These are phyloP conservation scores for Turnix velox DNA, from an alignment of 2,113 vertebrate species.

Conservation along the genomic window DNA sequence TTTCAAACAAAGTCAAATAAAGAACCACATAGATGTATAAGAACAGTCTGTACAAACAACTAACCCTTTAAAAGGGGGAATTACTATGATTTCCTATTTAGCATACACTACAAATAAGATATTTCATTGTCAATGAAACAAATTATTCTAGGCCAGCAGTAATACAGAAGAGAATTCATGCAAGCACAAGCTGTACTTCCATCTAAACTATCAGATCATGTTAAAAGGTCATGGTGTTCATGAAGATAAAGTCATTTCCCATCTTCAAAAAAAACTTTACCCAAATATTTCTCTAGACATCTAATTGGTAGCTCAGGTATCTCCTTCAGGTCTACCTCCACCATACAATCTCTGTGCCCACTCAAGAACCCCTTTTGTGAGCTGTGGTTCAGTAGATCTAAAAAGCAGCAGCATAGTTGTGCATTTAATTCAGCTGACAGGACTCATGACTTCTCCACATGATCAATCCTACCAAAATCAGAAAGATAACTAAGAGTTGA, in stretches of 20 bases:
- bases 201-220: background rate
- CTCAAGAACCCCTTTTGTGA: background rate
- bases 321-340: background rate
- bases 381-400: background rate
- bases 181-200: background rate
- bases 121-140: background rate
- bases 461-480: background rate
- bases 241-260: background rate
- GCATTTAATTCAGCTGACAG: background rate
- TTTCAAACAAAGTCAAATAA: background rate
- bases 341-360: too few relatives aligned
- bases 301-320: background rate
- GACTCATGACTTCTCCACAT: background rate
- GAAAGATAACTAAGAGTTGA: background rate
- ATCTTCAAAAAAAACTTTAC: background rate
- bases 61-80: too few relatives aligned
- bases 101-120: background rate
- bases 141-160: background rate
- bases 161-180: background rate
- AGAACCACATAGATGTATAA: rapidly evolving
- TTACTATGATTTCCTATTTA: background rate
- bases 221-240: background rate
- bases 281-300: background rate
- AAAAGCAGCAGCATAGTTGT: background rate
- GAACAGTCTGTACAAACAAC: too few relatives aligned